Evolutionary conservation across 2,888 invertebrate genomes (phyloP), one percentile per base, ranked within the genome.

Genomic region (Caenorhabditis virilis): DNA sequence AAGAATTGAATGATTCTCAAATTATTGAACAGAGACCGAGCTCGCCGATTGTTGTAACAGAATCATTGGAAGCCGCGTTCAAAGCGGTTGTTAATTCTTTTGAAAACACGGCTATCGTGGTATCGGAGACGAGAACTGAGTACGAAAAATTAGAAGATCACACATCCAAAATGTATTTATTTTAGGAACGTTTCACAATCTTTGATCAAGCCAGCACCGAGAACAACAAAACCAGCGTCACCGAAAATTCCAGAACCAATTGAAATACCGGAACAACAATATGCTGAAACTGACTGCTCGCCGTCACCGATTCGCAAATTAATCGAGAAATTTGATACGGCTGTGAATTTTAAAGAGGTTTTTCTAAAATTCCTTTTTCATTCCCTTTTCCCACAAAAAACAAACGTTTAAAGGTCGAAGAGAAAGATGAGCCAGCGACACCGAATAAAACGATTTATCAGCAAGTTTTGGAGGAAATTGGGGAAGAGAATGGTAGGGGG

Each of bases 261-360:
- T n/a, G 25, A 27, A 18, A 27, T 25, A 5, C 5, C 11, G n/a
- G n/a, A n/a, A 5, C 5, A 36, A 13, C 9, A 36, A 15, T 7
- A 5, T n/a, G 11, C 9, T 15, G n/a, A 9, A 13, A 5, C n/a
- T 7, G 13, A 30, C 7, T 9, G 49, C 30, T 42, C 38, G 16
- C 46, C 46, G 50, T 25, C 39, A 30, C 51, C 55, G 26, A 64
- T 64, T 42, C 56, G 49, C 26, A 35, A 58, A 16, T 54, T 64
- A 30, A 64, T 64, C 39, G 64, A 64, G 20, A 64, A 64, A 27
- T 64, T 64, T 18, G 64, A 64, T 35, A 54, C 49, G 11, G 45
- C 47, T 18, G 51, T 64, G n/a, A 58, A 54, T 38, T 58, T 59
- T 26, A 35, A 39, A 5, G 64, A 58, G 22, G 45, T 43, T 22